phyloP scores from a whole-genome alignment of 1,140 invertebrate genomes.

The Orius laevigatus region DNA sequence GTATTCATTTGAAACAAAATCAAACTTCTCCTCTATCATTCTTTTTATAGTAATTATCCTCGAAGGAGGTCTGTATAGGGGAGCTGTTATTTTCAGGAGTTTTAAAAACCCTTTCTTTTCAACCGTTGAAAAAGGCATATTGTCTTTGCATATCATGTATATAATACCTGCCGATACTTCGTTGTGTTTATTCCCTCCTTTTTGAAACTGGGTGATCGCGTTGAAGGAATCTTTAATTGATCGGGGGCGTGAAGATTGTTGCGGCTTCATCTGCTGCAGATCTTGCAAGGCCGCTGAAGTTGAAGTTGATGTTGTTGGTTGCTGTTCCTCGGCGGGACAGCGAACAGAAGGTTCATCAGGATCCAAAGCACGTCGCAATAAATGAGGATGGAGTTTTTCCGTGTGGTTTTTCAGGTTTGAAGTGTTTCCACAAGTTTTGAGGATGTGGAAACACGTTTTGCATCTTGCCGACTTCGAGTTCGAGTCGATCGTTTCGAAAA shows the following conservation, averaged over 20 bases:
- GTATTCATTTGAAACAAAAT: neutral
- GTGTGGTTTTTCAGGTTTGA: neutral
- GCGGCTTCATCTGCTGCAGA: neutral
- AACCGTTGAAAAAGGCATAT: neutral
- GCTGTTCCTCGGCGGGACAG: neutral
- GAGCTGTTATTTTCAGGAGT: neutral
- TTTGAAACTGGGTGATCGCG: neutral
- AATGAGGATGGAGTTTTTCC: neutral
- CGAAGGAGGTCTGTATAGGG: neutral
- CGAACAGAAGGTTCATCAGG: neutral
- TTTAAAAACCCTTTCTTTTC: neutral
- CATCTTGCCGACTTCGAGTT: neutral
- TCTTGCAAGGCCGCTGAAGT: neutral
- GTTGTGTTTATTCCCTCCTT: neutral
- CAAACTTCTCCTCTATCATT: neutral
- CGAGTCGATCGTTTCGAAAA: neutral
- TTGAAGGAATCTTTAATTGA: neutral
- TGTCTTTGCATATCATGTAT: neutral
- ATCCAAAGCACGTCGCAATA: neutral
- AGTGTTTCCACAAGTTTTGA: neutral
- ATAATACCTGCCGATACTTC: neutral
- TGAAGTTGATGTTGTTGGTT: neutral
- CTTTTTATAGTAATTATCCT: neutral
- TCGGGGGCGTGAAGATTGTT: neutral
- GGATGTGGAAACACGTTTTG: neutral